phyloP scores from a whole-genome alignment of 2,113 vertebrate genomes.

The Lepisosteus oculatus region DNA sequence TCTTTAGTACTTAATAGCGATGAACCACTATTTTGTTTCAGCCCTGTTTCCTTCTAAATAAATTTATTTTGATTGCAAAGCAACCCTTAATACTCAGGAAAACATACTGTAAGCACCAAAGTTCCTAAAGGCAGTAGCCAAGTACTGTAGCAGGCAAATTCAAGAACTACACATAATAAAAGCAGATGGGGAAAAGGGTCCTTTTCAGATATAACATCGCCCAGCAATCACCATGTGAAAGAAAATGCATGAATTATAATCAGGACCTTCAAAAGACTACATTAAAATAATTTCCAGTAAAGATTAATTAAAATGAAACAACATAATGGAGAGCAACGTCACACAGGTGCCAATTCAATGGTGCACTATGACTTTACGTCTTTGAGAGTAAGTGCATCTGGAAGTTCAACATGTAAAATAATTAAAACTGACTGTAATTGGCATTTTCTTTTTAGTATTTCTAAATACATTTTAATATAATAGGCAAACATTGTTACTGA shows the following conservation, averaged over 20 bases:
- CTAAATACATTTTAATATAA: too few relatives aligned
- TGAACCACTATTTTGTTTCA: too few relatives aligned
- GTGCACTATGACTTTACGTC: too few relatives aligned
- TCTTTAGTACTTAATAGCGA: not conserved
- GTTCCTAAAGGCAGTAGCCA: not conserved
- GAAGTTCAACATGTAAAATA: too few relatives aligned
- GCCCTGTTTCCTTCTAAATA: too few relatives aligned
- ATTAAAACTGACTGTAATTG: too few relatives aligned
- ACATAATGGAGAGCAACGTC: conserved; percentile 30
- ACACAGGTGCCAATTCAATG: conserved; percentile 43
- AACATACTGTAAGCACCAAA: too few relatives aligned
- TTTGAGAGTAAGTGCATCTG: too few relatives aligned
- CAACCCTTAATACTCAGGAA: too few relatives aligned
- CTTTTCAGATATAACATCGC: conserved; percentile 33
- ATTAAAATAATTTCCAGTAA: conserved; percentile 18
- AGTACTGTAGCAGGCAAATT: conserved; percentile 14
- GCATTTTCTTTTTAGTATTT: too few relatives aligned
- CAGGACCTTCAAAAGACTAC: conserved; percentile 31
- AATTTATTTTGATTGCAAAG: too few relatives aligned
- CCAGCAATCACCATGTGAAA: conserved; percentile 46
- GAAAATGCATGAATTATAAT: conserved; percentile 32
- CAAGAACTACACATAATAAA: conserved; percentile 2
- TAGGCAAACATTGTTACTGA: too few relatives aligned
- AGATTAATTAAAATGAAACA: conserved; percentile 29
- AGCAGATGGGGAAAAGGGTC: not conserved